A percentile compares a stretch with the other conserved stretches of the same genome.
phyloP scores from a whole-genome alignment of 53 echinoderm and acorn worm species.

The Holothuria scabra region DNA sequence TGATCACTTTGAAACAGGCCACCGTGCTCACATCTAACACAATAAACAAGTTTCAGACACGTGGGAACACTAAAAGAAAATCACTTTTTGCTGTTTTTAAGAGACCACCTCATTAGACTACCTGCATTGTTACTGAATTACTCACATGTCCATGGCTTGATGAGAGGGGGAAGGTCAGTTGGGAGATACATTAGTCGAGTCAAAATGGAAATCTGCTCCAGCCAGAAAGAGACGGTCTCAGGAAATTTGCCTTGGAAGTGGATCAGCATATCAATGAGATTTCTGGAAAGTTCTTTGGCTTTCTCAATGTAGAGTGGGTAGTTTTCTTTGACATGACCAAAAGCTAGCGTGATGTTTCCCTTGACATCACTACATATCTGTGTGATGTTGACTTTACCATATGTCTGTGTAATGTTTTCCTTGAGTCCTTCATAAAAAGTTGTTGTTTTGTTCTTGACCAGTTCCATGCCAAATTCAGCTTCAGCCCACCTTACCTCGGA shows the following conservation, averaged over 20 bases:
- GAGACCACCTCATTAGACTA: no score
- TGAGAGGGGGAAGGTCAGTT: constrained; percentile 37
- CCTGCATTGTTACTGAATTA: background rate
- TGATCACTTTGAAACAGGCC: no score
- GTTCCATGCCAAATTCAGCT: constrained; percentile 1
- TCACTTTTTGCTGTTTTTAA: no score
- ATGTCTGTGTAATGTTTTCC: no score
- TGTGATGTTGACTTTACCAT: no score
- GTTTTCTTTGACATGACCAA: constrained; percentile 45
- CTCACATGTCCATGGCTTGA: constrained; percentile 53
- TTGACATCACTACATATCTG: no score
- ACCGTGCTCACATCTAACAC: no score
- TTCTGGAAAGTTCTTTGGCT: constrained; percentile 32
- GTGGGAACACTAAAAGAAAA: no score
- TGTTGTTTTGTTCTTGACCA: constrained; percentile 44
- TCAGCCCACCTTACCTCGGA: constrained; percentile 21
- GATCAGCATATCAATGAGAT: constrained; percentile 22
- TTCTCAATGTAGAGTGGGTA: constrained; percentile 53
- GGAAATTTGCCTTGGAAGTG: constrained; percentile 7
- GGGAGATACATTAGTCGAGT: constrained; percentile 19
- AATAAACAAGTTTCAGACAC: no score
- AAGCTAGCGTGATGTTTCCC: constrained; percentile 31
- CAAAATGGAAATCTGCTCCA: background rate
- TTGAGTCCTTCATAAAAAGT: constrained; percentile 39
- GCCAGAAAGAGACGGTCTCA: constrained; percentile 5